phyloP scores from a whole-genome alignment of 2,888 invertebrate genomes.

The Marronus borbonicus region DNA sequence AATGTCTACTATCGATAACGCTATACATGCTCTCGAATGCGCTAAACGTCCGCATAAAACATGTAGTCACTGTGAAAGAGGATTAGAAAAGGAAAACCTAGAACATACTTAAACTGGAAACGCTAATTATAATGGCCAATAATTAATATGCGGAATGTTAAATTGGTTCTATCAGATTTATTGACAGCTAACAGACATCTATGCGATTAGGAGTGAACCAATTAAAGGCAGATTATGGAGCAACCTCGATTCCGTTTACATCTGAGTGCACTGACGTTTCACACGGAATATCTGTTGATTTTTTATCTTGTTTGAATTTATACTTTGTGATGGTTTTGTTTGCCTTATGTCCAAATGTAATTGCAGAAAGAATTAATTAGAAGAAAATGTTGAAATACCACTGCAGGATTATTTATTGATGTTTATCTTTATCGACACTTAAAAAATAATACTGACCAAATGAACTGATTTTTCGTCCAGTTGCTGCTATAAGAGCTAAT shows the following conservation, averaged over 20 bases:
- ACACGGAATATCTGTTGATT: background rate
- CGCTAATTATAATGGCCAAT: conserved; percentile 35
- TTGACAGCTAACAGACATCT: conserved; percentile 44
- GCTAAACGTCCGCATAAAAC: no score
- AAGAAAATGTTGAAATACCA: no score
- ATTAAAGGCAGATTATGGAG: conserved; percentile 42
- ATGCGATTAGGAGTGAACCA: conserved; percentile 29
- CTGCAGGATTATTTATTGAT: no score
- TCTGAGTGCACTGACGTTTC: conserved; percentile 1
- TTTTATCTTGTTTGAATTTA: background rate
- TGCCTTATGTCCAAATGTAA: no score
- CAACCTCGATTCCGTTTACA: conserved; percentile 27
- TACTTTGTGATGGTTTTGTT: background rate
- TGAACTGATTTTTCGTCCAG: no score
- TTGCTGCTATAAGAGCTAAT: no score
- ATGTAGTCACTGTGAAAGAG: background rate
- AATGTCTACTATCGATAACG: no score
- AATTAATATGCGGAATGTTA: conserved; percentile 44
- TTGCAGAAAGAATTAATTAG: no score
- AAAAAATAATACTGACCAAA: no score
- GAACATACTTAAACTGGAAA: background rate
- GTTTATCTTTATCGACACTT: no score
- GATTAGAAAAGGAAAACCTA: background rate
- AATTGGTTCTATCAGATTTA: conserved; percentile 41
- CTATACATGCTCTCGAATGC: no score